A percentile compares a stretch with the other conserved stretches of the same genome.
phyloP scores from a whole-genome alignment of 2,888 invertebrate species.

The Digitonthophagus gazella region DNA sequence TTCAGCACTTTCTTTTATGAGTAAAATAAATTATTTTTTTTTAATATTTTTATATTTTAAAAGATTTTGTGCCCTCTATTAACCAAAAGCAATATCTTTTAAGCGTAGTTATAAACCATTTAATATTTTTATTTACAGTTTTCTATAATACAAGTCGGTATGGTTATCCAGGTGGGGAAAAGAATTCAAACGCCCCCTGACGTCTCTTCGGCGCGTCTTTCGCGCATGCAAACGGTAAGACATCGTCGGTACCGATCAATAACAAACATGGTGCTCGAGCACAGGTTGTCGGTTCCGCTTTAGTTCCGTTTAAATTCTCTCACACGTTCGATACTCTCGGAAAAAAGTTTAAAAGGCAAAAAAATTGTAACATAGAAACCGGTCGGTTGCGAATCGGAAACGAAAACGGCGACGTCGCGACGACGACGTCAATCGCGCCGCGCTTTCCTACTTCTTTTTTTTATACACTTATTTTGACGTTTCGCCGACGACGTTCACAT shows the following conservation, averaged over 20 bases:
- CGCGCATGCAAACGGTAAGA: constrained; percentile 26
- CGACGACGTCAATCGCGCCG: not conserved
- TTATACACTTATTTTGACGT: constrained; percentile 33
- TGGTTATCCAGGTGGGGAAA: not conserved
- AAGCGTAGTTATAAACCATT: too few species aligned
- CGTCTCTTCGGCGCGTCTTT: constrained; percentile 8
- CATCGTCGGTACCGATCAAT: constrained; percentile 44
- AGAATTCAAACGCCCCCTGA: not conserved
- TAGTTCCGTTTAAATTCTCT: constrained; percentile 34
- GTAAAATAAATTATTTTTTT: too few species aligned
- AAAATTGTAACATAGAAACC: too few species aligned
- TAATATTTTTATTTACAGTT: too few species aligned
- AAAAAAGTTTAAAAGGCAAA: too few species aligned
- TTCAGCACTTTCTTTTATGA: too few species aligned
- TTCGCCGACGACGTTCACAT: constrained; percentile 41
- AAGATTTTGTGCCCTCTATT: too few species aligned
- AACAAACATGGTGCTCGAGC: constrained; percentile 49
- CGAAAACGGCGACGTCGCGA: constrained; percentile 13
- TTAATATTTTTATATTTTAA: too few species aligned
- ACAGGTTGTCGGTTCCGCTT: constrained; percentile 42
- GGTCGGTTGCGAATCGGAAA: too few species aligned
- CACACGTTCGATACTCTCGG: constrained; percentile 15
- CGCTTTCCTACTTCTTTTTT: too few species aligned
- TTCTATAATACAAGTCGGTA: not conserved
- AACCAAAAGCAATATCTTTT: too few species aligned